Evolutionary conservation across 2,797 vertebrate species (phyloP).

Genomic region (Sebastes taczanowskii): DNA sequence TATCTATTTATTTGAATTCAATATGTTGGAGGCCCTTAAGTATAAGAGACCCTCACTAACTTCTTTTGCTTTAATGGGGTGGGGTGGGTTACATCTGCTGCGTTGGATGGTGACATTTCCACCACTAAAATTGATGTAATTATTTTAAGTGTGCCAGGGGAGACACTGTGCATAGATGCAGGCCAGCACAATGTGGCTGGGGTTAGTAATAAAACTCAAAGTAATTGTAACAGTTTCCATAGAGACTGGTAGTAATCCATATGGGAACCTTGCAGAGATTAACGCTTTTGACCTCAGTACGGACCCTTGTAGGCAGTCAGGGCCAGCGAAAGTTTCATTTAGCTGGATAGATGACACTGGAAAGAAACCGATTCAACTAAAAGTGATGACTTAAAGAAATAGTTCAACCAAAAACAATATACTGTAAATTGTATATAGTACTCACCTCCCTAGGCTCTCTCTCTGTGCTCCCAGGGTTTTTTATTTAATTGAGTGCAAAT

Average conservation of each 20-base stretch:
- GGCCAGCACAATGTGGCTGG: constrained; percentile 46
- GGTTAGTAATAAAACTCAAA: constrained; percentile 64
- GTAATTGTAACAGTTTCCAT: constrained; percentile 63
- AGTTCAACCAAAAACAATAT: not conserved
- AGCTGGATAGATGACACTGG: constrained; percentile 28
- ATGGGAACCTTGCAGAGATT: constrained; percentile 49
- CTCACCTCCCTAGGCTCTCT: not conserved
- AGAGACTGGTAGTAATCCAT: constrained; percentile 61
- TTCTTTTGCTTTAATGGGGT: constrained; percentile 3
- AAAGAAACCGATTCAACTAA: constrained; percentile 14
- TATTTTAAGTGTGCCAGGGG: constrained; percentile 58
- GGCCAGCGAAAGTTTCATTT: constrained; percentile 38
- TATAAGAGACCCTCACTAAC: not conserved
- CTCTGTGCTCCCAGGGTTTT: no score
- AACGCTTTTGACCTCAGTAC: constrained; percentile 63
- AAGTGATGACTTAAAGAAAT: constrained; percentile 17
- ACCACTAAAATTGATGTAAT: constrained; percentile 57
- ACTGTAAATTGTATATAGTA: not conserved
- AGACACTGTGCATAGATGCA: constrained; percentile 52
- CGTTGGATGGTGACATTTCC: constrained; percentile 25
- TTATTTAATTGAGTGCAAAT: not conserved
- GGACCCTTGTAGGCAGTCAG: constrained; percentile 19
- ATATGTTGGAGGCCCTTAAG: not conserved
- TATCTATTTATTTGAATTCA: not conserved
- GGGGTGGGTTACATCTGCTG: constrained; percentile 35